Conservation (phyloP, 2,888 invertebrate genomes). For the Andrena bucephala region DNA sequence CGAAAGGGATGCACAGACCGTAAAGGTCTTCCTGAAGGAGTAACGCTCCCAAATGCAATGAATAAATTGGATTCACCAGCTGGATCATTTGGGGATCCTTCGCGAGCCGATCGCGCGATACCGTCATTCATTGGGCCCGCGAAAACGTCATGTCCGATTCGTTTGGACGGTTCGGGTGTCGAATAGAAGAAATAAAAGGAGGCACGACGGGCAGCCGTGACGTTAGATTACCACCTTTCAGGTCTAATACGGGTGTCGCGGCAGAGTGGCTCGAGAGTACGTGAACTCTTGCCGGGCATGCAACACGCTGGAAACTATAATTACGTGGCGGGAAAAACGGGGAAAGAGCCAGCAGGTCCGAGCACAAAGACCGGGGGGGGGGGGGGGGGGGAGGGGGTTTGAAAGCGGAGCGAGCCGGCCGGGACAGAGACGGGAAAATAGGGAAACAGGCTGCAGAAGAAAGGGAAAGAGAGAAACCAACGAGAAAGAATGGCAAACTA, state of each 20-base stretch:
- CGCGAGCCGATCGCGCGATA: constrained; percentile 25
- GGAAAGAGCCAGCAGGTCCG: constrained; percentile 61
- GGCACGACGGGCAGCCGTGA: constrained; percentile 6
- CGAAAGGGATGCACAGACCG: constrained; percentile 49
- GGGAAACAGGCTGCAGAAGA: constrained; percentile 26
- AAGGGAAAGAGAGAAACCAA: constrained; percentile 63
- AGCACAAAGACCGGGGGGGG: constrained; percentile 33
- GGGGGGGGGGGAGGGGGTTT: constrained; percentile 37
- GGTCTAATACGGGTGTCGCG: constrained; percentile 45
- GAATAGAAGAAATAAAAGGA: constrained; percentile 19
- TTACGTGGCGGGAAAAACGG: constrained; percentile 66
- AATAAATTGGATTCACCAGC: constrained; percentile 55
- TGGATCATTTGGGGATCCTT: constrained; percentile 45
- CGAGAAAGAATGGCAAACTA: constrained; percentile 83
- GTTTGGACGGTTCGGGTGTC: neutral
- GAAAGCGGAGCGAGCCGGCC: constrained; percentile 24
- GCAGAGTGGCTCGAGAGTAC: constrained; percentile 45
- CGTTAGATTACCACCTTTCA: constrained; percentile 59
- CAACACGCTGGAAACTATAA: constrained; percentile 69
- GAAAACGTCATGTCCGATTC: too few species aligned
- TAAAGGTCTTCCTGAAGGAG: constrained; percentile 47
- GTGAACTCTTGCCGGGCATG: constrained; percentile 58
- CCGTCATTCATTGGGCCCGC: neutral
- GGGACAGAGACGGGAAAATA: constrained; percentile 23
- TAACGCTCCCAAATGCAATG: constrained; percentile 48